phyloP scores from a whole-genome alignment of 2,797 vertebrate genomes.

The Pangasius krempfi region DNA sequence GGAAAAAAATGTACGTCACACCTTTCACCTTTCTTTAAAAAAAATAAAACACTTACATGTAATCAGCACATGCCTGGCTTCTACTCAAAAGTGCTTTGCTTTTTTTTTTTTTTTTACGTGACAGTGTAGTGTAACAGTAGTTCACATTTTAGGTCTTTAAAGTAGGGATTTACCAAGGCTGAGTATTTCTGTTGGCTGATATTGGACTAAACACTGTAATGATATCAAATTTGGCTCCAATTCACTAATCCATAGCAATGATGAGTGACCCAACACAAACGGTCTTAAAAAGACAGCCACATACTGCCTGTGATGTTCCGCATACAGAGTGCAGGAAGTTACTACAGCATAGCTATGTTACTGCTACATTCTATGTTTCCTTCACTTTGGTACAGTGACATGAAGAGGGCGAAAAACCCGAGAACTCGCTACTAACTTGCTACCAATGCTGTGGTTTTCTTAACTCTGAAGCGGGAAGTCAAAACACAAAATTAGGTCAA shows the following conservation, averaged over 20 bases:
- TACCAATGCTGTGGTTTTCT: neutral
- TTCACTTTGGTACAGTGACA: neutral
- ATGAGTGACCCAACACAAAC: neutral
- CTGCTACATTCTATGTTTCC: neutral
- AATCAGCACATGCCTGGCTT: constrained; percentile 5
- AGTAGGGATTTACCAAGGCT: neutral
- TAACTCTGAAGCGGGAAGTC: neutral
- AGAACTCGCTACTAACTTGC: neutral
- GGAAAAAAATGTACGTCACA: neutral
- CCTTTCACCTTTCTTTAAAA: no score
- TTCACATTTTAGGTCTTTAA: neutral
- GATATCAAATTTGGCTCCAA: neutral
- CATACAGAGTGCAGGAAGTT: neutral
- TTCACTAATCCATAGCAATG: neutral
- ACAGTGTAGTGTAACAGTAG: neutral
- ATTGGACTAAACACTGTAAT: neutral
- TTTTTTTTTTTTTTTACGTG: neutral
- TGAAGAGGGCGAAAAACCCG: neutral
- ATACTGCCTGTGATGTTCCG: neutral
- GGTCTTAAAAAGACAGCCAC: neutral
- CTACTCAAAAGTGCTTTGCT: no score
- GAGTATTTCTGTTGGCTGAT: neutral
- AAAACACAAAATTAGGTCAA: constrained; percentile 38
- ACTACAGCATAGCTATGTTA: no score
- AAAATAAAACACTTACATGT: neutral